Evolutionary conservation across 2,888 invertebrate species (phyloP), one percentile per base, ranked within the genome.

Genomic region (Cactoblastis cactorum): DNA sequence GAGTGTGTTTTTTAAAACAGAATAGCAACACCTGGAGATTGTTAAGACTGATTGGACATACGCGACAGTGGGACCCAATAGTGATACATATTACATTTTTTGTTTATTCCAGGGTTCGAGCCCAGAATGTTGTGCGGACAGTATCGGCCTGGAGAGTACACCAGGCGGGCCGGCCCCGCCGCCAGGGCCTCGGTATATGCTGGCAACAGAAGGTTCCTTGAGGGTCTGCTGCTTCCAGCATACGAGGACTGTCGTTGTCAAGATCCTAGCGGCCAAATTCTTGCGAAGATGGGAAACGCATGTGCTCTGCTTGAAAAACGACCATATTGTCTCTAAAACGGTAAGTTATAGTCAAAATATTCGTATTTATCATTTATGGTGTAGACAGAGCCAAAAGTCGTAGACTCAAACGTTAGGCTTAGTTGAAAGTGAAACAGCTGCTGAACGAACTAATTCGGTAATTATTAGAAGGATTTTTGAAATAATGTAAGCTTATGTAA

Each of bases 211-310:
- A 62, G 95, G 94, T 1, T 92, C 94, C 56, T 91, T 95, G 34
- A 92, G 94, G 69, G 91, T 95, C 54, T 95, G 95, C 87, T 92
- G 93, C 68, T 90, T 95, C 61, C 94, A 95, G 65, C 95, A 95
- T 75, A 93, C 94, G 2, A 89, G 94, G 59, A 95, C 94, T 32
- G 92, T 95, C 52, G 93, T 95, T 58, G 94, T 93, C 79, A 95
- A 95, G 81, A 93, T 95, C 61, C 89, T 95, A 63, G 94, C 94
- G 50, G 93, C 94, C 56, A 94, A 94, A 77, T 94, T 95, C 74
- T 88, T 95, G 34, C 85, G 95, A 47, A 86, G 95, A 56, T 95
- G 95, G 95, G 95, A 95, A 77, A 92, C 92, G 34, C 95, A 95
- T 74, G 92, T 92, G 63, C 88, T 95, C 8, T 91, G 92, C 63